phyloP scores from a whole-genome alignment of 2,797 vertebrate species.

The Podarcis lilfordi region DNA sequence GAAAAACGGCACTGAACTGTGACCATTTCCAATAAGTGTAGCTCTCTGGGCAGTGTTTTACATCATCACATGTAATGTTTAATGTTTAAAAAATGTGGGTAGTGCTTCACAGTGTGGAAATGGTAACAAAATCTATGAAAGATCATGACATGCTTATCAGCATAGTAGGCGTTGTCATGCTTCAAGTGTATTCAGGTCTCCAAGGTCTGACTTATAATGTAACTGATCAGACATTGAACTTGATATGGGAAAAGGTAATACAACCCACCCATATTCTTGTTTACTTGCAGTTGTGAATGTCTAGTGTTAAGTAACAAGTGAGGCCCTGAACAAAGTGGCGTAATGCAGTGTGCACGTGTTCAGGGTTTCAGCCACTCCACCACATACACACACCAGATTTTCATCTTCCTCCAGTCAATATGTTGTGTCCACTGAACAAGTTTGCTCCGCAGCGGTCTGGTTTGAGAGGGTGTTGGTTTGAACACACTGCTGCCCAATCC shows the following conservation, averaged over 20 bases:
- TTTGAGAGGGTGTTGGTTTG: no score
- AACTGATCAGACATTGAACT: neutral
- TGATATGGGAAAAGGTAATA: neutral
- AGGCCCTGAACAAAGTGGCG: no score
- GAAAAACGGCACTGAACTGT: neutral
- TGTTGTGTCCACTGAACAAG: no score
- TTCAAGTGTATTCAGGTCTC: neutral
- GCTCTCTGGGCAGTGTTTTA: neutral
- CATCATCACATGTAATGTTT: neutral
- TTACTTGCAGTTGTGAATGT: neutral
- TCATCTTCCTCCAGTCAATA: no score
- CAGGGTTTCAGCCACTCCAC: no score
- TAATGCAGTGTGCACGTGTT: no score
- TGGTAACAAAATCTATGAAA: neutral
- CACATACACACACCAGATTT: no score
- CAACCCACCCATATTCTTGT: neutral
- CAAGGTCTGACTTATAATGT: neutral
- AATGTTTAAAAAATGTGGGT: neutral
- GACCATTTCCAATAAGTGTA: conserved; percentile 5
- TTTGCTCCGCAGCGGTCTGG: no score
- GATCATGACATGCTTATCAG: neutral
- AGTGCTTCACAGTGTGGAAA: neutral
- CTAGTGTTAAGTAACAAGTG: neutral
- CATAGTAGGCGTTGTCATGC: neutral
- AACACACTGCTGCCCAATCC: no score